phyloP scores from a whole-genome alignment of 2,113 vertebrate genomes.

The Brachypodius melanocephalos region DNA sequence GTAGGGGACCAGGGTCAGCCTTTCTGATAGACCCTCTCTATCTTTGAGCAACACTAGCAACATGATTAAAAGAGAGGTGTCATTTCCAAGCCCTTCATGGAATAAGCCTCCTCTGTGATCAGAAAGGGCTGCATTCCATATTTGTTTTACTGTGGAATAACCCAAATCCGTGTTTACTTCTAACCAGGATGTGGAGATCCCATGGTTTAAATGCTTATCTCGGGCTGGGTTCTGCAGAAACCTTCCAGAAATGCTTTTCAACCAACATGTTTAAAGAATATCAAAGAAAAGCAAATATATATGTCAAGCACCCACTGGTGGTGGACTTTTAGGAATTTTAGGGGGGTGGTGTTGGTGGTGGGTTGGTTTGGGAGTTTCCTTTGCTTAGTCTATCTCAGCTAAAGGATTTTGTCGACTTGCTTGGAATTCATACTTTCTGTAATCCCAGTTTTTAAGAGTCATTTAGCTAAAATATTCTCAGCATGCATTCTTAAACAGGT shows the following conservation, averaged over 20 bases:
- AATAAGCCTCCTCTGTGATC: not conserved
- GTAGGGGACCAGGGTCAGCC: accelerated
- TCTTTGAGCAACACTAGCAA: not conserved
- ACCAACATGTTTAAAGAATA: not conserved
- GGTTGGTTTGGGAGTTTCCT: accelerated
- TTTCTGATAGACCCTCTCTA: not conserved
- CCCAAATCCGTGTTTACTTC: not conserved
- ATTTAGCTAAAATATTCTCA: conserved; percentile 5
- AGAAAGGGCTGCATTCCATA: not conserved
- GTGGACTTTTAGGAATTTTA: not conserved
- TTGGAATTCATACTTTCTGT: not conserved
- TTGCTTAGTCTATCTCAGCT: not conserved
- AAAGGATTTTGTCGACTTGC: not conserved
- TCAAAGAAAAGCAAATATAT: not conserved
- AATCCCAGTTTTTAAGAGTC: not conserved
- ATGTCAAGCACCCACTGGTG: not conserved
- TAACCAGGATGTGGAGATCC: not conserved
- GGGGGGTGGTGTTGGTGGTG: not conserved
- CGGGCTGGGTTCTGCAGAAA: not conserved
- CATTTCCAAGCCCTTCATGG: not conserved
- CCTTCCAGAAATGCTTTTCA: not conserved
- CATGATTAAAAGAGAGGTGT: not conserved
- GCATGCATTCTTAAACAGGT: not conserved
- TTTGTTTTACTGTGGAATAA: not conserved
- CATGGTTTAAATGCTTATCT: not conserved